phyloP scores from a whole-genome alignment of 2,888 invertebrate genomes.

The Troides helena region DNA sequence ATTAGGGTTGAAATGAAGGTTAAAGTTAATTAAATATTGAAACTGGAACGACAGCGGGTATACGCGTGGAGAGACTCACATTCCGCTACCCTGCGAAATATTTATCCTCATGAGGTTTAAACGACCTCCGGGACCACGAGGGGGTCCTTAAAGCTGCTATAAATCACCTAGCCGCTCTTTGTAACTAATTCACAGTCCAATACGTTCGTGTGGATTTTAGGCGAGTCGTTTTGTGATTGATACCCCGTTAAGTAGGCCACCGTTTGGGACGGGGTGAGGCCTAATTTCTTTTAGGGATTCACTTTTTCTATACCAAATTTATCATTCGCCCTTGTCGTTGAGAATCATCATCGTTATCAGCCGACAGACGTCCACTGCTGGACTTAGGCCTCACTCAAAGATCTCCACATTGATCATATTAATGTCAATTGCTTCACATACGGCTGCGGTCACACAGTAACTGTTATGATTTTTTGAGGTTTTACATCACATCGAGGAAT shows the following conservation, averaged over 20 bases:
- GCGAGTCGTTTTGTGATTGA: conserved; percentile 21
- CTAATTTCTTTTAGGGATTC: not conserved
- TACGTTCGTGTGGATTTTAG: conserved; percentile 18
- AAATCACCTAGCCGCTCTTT: conserved; percentile 22
- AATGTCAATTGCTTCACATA: not conserved
- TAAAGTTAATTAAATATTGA: conserved; percentile 1
- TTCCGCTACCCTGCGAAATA: not conserved
- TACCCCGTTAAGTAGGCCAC: conserved; percentile 17
- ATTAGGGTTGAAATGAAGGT: not conserved
- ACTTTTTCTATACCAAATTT: not conserved
- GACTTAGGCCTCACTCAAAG: no score
- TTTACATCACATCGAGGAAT: no score
- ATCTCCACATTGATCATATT: not conserved
- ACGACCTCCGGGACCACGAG: not conserved
- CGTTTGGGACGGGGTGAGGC: not conserved
- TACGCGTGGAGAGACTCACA: not conserved
- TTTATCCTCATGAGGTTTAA: conserved; percentile 5
- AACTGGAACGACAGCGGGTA: not conserved
- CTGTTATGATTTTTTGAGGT: no score
- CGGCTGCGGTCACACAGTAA: no score
- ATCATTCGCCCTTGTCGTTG: not conserved
- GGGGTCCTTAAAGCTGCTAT: conserved; percentile 16
- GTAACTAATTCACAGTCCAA: conserved; percentile 26
- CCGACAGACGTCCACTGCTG: no score
- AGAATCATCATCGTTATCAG: no score